Base-by-base conservation (phyloP, 2,888 invertebrate genomes). In the Trilocha varians region DNA sequence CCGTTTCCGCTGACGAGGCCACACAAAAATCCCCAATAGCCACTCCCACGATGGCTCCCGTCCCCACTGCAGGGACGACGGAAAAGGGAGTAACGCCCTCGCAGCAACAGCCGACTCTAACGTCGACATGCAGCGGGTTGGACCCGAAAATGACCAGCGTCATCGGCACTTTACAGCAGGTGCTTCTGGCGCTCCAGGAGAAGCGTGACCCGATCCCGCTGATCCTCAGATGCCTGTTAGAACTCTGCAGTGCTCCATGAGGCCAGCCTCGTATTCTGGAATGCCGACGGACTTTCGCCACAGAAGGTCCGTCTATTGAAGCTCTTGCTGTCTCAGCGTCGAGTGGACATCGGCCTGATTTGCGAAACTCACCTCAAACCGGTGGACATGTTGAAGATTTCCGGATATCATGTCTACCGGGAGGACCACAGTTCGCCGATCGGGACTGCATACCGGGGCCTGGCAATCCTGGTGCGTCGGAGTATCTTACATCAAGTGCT, bases 171-270 rank as follows among this genome's bases (percentile, higher is more conserved):
- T 54, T 52, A 0, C 59, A 61, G 13, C 52, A 43, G 0, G 50
- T 51, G 0, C 61, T 60, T 15, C 42, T 55, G 32, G 3, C n/a
- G 0, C 9, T 34, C 0, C n/a, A 37, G 1, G 47, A 60, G 0
- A 52, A 35, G 3, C 55, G 52, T 41, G 57, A 58, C 35, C 13
- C 53, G 0, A 57, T 55, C 11, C 54, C 53, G 0, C 40, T 58
- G 0, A 47, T 58, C 0, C 16, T 48, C 0, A 42, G 18, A 18
- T 18, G 5, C 18, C 1, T 18, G 8, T 5, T 18, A 39, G 2
- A 16, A 44, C 3, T 50, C 55, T 0, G 56, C 55, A 34, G 13
- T 54, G 6, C 57, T 60, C n/a, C 57, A 50, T 14, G 16, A 33
- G 0, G 32, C 50, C 5, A 44, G 55, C 13, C 43, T 61, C 11